These are phyloP conservation scores for Drosophila algonquin DNA, from an alignment of 2,888 invertebrate genomes.

Conservation along the genomic window DNA sequence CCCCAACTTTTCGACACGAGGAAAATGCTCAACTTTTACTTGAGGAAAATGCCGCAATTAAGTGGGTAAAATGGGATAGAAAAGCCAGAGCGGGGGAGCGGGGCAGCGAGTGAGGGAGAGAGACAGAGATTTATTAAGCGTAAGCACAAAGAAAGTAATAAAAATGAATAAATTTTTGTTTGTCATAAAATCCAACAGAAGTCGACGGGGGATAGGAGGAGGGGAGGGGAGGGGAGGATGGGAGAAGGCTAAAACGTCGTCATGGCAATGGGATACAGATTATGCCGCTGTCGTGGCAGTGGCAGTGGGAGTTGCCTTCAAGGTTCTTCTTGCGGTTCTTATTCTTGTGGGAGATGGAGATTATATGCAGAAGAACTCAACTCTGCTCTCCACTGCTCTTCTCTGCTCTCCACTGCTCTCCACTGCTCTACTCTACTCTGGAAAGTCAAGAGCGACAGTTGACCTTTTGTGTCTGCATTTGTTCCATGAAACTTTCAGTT, in stretches of 20 bases:
- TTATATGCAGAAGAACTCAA: constrained; percentile 25
- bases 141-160: constrained; percentile 42
- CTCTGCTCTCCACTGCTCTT: neutral
- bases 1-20: neutral
- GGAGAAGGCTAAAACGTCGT: constrained; percentile 34
- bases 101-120: neutral
- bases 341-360: constrained; percentile 7
- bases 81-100: constrained; percentile 3
- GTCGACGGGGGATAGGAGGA: neutral
- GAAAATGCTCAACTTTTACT: constrained; percentile 13
- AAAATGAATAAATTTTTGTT: constrained; percentile 58
- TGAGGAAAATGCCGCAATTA: constrained; percentile 40
- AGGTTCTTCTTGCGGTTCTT: constrained; percentile 14
- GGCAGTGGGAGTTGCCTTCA: constrained; percentile 9
- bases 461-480: constrained; percentile 44
- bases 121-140: constrained; percentile 55
- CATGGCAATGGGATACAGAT: constrained; percentile 55
- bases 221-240: neutral
- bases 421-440: neutral
- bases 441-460: constrained; percentile 44
- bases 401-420: no score
- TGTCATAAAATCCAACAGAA: constrained; percentile 27
- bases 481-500: constrained; percentile 34
- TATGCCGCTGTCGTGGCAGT: constrained; percentile 13
- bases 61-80: constrained; percentile 11